Conservation (phyloP, 1,140 invertebrate genomes). For the Calliphora vicina region DNA sequence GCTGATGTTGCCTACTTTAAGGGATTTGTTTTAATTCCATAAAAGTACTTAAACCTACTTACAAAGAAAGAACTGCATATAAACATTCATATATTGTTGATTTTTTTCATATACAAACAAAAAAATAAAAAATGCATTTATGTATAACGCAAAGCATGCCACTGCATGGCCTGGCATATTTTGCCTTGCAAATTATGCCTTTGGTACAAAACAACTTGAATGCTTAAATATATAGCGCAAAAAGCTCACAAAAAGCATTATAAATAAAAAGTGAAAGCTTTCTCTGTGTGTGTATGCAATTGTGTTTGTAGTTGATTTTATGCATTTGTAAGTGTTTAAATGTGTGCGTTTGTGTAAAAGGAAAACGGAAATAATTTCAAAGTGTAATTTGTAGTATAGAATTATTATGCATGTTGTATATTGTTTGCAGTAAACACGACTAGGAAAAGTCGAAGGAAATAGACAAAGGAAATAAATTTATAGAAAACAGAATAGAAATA, state of each 20-base stretch:
- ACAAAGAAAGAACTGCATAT: not conserved
- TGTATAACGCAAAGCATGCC: too few species aligned
- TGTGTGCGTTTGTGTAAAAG: not conserved
- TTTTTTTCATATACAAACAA: too few species aligned
- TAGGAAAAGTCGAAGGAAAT: too few species aligned
- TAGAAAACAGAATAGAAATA: too few species aligned
- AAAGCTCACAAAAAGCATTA: too few species aligned
- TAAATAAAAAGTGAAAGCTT: not conserved
- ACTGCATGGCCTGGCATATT: too few species aligned
- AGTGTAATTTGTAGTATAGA: conserved; percentile 2
- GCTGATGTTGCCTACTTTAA: not conserved
- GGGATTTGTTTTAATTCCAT: not conserved
- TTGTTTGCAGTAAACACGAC: too few species aligned
- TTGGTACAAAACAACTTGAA: too few species aligned
- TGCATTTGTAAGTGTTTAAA: not conserved
- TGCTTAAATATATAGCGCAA: too few species aligned
- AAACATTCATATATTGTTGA: not conserved
- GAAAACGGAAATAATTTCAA: not conserved
- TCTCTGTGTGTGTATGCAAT: not conserved
- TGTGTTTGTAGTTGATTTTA: too few species aligned
- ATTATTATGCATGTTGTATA: too few species aligned
- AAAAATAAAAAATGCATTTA: too few species aligned
- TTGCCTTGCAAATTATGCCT: not conserved
- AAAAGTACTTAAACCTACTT: not conserved
- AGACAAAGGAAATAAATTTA: not conserved